phyloP scores from a whole-genome alignment of 2,113 vertebrate genomes.

The Corythornis madagascariensis region DNA sequence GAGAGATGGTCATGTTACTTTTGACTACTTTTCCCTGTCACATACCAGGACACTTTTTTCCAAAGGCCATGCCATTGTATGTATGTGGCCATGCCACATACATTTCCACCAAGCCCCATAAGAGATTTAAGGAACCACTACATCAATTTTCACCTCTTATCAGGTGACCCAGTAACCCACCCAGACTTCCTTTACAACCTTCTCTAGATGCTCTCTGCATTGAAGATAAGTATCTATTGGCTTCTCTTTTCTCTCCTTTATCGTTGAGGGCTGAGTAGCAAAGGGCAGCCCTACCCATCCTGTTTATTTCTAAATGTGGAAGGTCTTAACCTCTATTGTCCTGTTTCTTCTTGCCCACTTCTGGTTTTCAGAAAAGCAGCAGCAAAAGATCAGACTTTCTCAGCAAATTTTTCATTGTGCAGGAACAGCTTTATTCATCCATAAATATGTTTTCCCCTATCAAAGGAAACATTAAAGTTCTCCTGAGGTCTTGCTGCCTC shows the following conservation, averaged over 20 bases:
- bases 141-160: background rate
- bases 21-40: background rate
- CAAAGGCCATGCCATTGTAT: background rate
- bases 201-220: background rate
- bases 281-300: slow-evolving; percentile 40
- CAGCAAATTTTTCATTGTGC: background rate
- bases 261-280: background rate
- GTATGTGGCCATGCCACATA: no score
- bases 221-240: background rate
- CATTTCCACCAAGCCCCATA: background rate
- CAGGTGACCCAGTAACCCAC: background rate
- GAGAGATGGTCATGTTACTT: background rate
- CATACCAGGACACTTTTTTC: background rate
- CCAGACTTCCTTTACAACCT: background rate
- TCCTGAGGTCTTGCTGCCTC: background rate
- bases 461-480: background rate
- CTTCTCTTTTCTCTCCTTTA: background rate
- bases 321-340: background rate
- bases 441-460: background rate
- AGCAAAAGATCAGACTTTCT: background rate
- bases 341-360: background rate
- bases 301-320: slow-evolving; percentile 34
- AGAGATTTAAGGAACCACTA: background rate
- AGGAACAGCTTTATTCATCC: background rate
- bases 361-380: background rate